Conservation (phyloP, 2,888 invertebrate genomes). For the Drepana falcataria region DNA sequence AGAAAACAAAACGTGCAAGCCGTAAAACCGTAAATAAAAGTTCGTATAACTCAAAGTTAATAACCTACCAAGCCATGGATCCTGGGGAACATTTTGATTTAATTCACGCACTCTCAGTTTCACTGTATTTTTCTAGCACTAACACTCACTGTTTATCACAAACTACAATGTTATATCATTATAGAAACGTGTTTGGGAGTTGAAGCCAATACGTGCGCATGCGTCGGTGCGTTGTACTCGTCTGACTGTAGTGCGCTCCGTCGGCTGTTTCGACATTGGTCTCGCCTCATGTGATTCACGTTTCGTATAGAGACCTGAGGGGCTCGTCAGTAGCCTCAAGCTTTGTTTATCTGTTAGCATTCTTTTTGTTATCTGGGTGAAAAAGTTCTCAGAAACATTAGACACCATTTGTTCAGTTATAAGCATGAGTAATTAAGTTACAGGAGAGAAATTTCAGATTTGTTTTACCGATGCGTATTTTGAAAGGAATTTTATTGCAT, state of each 20-base stretch:
- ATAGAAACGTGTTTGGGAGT: constrained; percentile 31
- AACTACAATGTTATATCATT: constrained; percentile 31
- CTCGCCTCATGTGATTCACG: background rate
- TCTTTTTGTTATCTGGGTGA: background rate
- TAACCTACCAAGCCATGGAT: constrained; percentile 70
- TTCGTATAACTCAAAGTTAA: background rate
- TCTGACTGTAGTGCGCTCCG: constrained; percentile 26
- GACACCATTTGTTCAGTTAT: too few relatives aligned
- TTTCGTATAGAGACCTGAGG: background rate
- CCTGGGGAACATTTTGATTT: constrained; percentile 64
- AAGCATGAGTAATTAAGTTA: too few relatives aligned
- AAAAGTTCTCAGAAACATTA: background rate
- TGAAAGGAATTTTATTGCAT: too few relatives aligned
- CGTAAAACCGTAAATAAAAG: background rate
- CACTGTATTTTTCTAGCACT: constrained; percentile 24
- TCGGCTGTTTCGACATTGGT: constrained; percentile 1
- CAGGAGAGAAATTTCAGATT: too few relatives aligned
- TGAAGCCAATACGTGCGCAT: constrained; percentile 43
- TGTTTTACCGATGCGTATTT: too few relatives aligned
- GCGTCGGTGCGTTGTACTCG: constrained; percentile 42
- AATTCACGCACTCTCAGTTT: constrained; percentile 24
- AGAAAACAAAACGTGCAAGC: background rate
- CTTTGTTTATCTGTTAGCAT: background rate
- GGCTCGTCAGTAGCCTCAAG: background rate
- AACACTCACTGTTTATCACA: constrained; percentile 30